Conservation (phyloP, 1,140 invertebrate genomes). For the Lepidurus arcticus region DNA sequence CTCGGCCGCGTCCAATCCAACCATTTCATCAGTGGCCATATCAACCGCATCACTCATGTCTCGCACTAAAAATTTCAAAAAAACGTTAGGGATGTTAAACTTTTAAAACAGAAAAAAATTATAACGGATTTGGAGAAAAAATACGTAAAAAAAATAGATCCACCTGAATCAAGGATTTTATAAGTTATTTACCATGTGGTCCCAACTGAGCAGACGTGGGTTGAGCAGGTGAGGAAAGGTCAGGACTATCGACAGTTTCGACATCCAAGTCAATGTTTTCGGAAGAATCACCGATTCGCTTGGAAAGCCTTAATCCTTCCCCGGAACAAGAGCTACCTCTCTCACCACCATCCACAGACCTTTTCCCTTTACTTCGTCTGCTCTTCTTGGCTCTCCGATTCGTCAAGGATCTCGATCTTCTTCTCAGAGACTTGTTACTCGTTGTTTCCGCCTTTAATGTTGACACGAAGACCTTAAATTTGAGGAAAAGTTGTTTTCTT, state of each 20-base stretch:
- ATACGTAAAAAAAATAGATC: neutral
- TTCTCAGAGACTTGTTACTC: neutral
- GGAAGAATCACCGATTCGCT: slow-evolving; percentile 29
- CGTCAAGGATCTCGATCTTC: slow-evolving; percentile 5
- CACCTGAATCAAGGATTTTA: neutral
- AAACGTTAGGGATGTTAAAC: neutral
- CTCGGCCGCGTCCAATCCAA: slow-evolving; percentile 39
- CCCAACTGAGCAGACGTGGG: slow-evolving; percentile 32
- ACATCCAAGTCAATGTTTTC: slow-evolving; percentile 33
- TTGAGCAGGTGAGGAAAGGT: slow-evolving; percentile 31
- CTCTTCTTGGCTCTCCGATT: neutral
- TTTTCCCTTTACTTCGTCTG: neutral
- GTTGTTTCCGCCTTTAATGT: slow-evolving; percentile 5
- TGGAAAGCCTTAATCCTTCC: neutral
- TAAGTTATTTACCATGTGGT: neutral
- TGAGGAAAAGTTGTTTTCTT: slow-evolving; percentile 1
- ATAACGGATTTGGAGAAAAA: neutral
- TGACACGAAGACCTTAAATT: neutral
- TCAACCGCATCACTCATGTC: slow-evolving; percentile 36
- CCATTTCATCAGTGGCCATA: slow-evolving; percentile 37
- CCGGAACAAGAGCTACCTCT: slow-evolving; percentile 1
- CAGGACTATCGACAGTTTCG: slow-evolving; percentile 33
- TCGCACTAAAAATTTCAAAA: slow-evolving; percentile 31
- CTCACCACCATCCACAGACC: neutral
- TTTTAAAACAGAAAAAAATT: slow-evolving; percentile 23